A percentile compares a stretch with the other conserved stretches of the same genome.
Conservation (phyloP, 2,113 vertebrate genomes). For the Pygoscelis adeliae region DNA sequence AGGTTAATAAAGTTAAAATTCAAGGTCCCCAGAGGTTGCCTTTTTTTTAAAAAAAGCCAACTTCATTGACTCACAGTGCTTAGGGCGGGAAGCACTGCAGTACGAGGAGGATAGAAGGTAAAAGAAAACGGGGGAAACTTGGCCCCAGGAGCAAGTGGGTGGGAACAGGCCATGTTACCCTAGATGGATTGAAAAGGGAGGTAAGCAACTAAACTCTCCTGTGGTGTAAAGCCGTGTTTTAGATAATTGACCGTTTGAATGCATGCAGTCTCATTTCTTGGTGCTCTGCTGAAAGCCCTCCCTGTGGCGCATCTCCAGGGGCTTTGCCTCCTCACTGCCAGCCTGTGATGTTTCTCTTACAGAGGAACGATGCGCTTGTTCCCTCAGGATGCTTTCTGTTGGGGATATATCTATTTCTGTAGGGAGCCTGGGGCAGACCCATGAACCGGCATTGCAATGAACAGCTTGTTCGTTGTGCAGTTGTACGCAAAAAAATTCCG, state of each 20-base stretch:
- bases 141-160: neutral
- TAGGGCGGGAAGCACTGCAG: accelerated
- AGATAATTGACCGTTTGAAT: neutral
- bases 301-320: neutral
- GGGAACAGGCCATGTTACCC: accelerated
- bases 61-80: accelerated
- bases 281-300: neutral
- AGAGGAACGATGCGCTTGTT: neutral
- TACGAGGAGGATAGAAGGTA: neutral
- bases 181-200: neutral
- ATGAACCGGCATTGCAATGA: accelerated
- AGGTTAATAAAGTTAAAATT: neutral
- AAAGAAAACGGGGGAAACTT: neutral
- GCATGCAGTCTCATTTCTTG: neutral
- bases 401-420: neutral
- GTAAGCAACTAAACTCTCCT: neutral
- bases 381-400: neutral
- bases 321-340: neutral
- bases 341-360: neutral
- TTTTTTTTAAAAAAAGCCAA: neutral
- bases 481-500: neutral
- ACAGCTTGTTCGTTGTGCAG: neutral
- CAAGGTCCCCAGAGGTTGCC: neutral
- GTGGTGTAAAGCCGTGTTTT: neutral
- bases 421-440: neutral